These are phyloP conservation scores for Scleropages formosus DNA, from an alignment of 2,797 vertebrate species.

Conservation along the genomic window DNA sequence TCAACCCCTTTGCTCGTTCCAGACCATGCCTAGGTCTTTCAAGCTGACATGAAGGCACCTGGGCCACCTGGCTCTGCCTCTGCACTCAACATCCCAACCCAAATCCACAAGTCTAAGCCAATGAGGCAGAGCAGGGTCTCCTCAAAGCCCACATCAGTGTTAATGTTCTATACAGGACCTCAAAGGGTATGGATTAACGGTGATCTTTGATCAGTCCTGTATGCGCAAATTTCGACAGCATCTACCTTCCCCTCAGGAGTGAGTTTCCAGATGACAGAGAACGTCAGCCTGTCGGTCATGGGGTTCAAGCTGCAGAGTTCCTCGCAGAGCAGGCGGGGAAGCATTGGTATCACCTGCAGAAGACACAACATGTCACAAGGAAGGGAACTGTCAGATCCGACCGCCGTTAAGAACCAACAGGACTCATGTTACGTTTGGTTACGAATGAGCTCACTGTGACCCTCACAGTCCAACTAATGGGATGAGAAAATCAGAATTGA, in stretches of 20 bases:
- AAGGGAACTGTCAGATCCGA: not conserved
- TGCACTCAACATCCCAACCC: not conserved
- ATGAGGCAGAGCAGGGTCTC: not conserved
- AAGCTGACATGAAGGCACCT: not conserved
- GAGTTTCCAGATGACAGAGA: slow-evolving; percentile 94
- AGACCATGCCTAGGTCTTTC: not conserved
- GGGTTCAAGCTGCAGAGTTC: slow-evolving; percentile 96
- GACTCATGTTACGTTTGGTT: not conserved
- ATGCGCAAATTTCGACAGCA: not conserved
- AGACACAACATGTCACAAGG: not conserved
- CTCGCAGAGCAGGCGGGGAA: slow-evolving; percentile 90
- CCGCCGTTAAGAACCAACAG: not conserved
- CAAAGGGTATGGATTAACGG: not conserved
- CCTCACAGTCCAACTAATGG: not conserved
- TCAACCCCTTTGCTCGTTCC: not conserved
- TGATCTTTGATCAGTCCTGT: not conserved
- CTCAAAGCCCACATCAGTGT: no score
- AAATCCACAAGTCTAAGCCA: not conserved
- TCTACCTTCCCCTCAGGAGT: slow-evolving; percentile 88
- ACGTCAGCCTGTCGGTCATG: slow-evolving; percentile 84
- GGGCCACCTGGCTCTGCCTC: not conserved
- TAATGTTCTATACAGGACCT: no score
- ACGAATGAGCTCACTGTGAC: not conserved
- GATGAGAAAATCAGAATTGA: not conserved
- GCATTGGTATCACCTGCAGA: slow-evolving; percentile 89